Evolutionary conservation across 2,797 vertebrate genomes (phyloP), one percentile per base, ranked within the genome.

Genomic region (Diglossa cyanea): DNA sequence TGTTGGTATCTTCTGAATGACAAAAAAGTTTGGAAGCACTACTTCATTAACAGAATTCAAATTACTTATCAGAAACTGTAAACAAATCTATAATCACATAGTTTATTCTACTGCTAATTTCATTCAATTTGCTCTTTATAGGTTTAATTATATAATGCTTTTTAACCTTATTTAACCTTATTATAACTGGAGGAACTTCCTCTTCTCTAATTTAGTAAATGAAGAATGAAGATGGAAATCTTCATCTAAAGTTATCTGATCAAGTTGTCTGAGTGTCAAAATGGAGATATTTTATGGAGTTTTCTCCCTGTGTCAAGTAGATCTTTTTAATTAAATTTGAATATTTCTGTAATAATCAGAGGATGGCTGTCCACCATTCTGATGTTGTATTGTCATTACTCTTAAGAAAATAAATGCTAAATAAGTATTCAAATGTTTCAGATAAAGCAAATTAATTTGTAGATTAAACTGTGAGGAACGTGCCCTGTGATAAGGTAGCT

Each of bases 121-220:
- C 1, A 73, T 65, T 76, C 11, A 42, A 16, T 73, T 65, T 84
- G 2, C 3, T 76, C 14, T 60, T 8, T 0, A n/a, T 45, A 24
- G 0, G 8, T 71, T 73, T 77, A 55, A 58, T 39, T 0, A 0
- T 24, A 47, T 9, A 51, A 28, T n/a, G 4, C 0, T 76, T 78
- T 88, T 61, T 39, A 72, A 20, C 21, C 5, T 45, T 79, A n/a
- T 45, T 76, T 82, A 84, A 37, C 18, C 31, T 87, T n/a, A 28
- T 21, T 55, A 11, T 17, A 39, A 19, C 21, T 88, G 21, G 11
- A 73, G 28, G 18, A 28, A 54, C 70, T 91, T 88, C 13, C 10
- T 79, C 13, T 75, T 65, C 17, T 86, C 15, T 80, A 50, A 31
- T 82, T 54, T 85, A 76, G 14, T 68, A 67, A 86, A 75, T 39